Conservation (phyloP, 2,797 vertebrate genomes). For the Anguilla anguilla region DNA sequence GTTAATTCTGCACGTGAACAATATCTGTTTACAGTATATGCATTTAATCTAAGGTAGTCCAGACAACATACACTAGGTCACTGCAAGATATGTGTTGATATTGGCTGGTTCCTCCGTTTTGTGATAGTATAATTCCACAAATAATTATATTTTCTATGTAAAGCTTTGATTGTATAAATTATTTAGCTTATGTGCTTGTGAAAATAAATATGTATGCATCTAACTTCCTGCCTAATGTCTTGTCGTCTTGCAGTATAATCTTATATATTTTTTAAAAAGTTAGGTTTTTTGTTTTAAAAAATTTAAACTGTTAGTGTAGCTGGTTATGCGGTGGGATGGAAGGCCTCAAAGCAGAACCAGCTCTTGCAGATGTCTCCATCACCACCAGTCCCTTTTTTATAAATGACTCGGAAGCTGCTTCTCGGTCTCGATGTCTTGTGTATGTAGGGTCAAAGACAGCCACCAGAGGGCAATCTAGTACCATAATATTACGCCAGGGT, state of each 20-base stretch:
- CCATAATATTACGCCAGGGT: background rate
- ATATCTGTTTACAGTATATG: background rate
- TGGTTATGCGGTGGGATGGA: no score
- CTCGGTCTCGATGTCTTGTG: background rate
- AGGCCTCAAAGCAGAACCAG: no score
- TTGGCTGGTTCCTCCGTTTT: background rate
- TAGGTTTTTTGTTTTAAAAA: no score
- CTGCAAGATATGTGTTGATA: background rate
- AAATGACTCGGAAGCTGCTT: background rate
- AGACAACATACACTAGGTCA: background rate
- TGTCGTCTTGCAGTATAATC: background rate
- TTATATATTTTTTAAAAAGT: background rate
- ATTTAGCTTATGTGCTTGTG: slow-evolving; percentile 18
- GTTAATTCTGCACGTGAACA: background rate
- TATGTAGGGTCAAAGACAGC: background rate
- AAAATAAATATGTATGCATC: slow-evolving; percentile 12
- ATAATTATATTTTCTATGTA: slow-evolving; percentile 6
- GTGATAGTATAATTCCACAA: background rate
- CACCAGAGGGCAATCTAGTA: background rate
- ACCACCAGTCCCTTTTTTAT: no score
- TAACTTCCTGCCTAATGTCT: background rate
- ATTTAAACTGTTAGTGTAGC: no score
- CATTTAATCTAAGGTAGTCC: background rate
- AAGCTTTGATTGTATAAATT: slow-evolving; percentile 16
- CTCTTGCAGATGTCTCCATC: no score